Conservation (phyloP, 53 echinoderm and acorn worm genomes). For the Actinopyga echinites region DNA sequence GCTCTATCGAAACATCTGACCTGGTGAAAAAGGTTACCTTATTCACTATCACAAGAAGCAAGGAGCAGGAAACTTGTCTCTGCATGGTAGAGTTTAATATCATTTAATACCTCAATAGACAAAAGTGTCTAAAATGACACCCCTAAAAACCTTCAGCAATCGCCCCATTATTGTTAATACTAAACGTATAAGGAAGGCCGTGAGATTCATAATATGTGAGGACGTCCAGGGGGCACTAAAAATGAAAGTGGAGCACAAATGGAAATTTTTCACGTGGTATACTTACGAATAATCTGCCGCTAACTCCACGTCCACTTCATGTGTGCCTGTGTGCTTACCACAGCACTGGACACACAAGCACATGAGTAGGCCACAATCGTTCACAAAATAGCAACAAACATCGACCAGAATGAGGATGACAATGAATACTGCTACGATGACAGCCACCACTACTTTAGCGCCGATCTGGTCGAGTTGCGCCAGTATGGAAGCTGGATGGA, state of each 20-base stretch:
- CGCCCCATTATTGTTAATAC: no score
- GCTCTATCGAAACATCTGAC: no score
- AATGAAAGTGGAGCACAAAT: background rate
- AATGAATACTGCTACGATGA: constrained; percentile 86
- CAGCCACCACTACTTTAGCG: constrained; percentile 70
- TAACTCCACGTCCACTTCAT: constrained; percentile 71
- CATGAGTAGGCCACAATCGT: constrained; percentile 88
- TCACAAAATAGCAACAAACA: constrained; percentile 80
- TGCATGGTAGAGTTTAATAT: no score
- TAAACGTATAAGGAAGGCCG: no score
- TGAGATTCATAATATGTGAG: background rate
- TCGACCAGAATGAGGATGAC: constrained; percentile 86
- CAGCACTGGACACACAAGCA: constrained; percentile 93
- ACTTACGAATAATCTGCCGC: constrained; percentile 62
- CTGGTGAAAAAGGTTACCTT: no score
- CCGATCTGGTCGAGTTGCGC: background rate
- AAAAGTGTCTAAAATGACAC: no score
- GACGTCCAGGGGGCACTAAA: background rate
- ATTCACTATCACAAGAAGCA: no score
- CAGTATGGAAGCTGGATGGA: background rate
- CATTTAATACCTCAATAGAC: no score
- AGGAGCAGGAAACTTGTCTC: no score
- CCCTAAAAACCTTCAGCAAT: no score
- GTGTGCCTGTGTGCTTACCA: constrained; percentile 67
- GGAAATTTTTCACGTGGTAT: background rate